A percentile compares a stretch with the other conserved stretches of the same genome.
Evolutionary conservation across 2,113 vertebrate species (phyloP).

Genomic region (Podiceps cristatus): DNA sequence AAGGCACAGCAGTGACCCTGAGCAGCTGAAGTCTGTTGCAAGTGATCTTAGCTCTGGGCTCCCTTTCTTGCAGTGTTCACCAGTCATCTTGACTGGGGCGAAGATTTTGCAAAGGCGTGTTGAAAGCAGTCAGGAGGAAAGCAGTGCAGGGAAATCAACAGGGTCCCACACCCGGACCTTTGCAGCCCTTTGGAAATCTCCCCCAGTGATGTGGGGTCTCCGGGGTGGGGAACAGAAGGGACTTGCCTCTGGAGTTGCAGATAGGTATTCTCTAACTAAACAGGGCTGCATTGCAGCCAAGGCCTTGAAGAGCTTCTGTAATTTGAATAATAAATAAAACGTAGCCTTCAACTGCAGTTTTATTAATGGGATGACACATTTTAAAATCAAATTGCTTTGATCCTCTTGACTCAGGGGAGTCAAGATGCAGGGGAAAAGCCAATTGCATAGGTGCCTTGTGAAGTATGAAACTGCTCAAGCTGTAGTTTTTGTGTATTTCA

Average conservation of each 20-base stretch:
- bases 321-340: constrained; percentile 25
- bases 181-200: neutral
- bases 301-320: neutral
- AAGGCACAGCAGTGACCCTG: constrained; percentile 34
- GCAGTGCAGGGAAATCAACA: neutral
- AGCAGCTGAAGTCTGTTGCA: neutral
- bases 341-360: neutral
- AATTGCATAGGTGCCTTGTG: neutral
- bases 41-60: neutral
- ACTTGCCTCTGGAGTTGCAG: neutral
- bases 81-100: neutral
- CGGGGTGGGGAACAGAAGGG: neutral
- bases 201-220: neutral
- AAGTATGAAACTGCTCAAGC: neutral
- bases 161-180: neutral
- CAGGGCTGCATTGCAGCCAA: neutral
- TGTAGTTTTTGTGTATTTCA: neutral
- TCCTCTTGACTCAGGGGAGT: neutral
- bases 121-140: neutral
- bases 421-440: neutral
- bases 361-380: neutral
- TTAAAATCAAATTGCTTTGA: constrained; percentile 25
- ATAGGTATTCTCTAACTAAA: neutral
- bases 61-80: neutral
- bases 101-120: neutral